Base-by-base conservation (phyloP, 2,888 invertebrate genomes). In the Melikaiella ostensackeni region DNA sequence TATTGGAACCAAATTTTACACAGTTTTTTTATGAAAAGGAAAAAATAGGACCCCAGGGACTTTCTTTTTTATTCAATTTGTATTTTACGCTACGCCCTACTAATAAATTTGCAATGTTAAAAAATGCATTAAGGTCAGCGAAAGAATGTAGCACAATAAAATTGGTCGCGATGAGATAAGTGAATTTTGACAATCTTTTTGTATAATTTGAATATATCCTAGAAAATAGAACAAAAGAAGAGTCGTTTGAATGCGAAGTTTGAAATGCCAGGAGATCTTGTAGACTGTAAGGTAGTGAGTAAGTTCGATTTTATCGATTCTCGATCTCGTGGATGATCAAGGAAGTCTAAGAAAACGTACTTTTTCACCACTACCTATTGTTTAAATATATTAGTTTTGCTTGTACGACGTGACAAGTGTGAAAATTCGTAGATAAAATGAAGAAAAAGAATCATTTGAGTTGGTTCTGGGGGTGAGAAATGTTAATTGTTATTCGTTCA, bases 121-220 rank as follows among this genome's bases (percentile, higher is more conserved):
- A 42, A 61, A 38, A 8, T n/a, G 21, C 13, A 38, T 63, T 42
- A 74, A 74, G 35, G 70, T 75, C 78, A 78, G 33, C 46, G 76
- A 73, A 75, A 35, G 73, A 77, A 77, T 80, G n/a, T 50, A 70
- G 50, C 50, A 50, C 66, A 33, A 70, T 70, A 9, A 70, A 70
- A 50, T 70, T 70, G 11, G 55, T 70, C 27, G 33, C 50, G 33
- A 70, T 50, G 46, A 70, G 50, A 76, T 78, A 80, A 50, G 74
- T 87, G 83, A 83, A 83, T 86, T 86, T 87, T 85, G 89, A 89
- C 88, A 87, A 89, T 89, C 89, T 89, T 88, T 88, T 89, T 88
- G 84, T 88, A 88, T 86, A 77, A 83, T 85, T 86, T 86, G 77
- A 83, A 82, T 81, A 84, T 78, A 84, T 82, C 77, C 80, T 84